Evolutionary conservation across 2,797 vertebrate species (phyloP).

Genomic region (Urophycis tenuis): DNA sequence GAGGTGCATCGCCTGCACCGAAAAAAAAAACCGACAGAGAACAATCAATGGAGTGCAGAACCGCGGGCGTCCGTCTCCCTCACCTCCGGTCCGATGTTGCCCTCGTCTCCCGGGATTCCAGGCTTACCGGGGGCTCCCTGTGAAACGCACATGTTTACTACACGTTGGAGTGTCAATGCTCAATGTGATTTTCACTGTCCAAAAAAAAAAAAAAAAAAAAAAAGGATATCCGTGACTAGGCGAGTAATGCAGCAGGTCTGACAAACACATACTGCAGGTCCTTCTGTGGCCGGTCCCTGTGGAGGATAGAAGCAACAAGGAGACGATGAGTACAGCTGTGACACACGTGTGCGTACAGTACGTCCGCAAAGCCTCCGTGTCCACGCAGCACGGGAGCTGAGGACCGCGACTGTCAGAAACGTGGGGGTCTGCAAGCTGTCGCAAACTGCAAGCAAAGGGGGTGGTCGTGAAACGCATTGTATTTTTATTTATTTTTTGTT

Average conservation of each 20-base stretch:
- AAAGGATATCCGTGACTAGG: not conserved
- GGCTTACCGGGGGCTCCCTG: slow-evolving; percentile 72
- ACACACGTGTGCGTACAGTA: too few species aligned
- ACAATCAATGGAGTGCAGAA: not conserved
- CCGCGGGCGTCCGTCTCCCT: slow-evolving; percentile 21
- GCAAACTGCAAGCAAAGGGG: not conserved
- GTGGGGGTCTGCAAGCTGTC: too few species aligned
- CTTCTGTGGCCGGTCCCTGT: slow-evolving; percentile 67
- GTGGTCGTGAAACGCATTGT: too few species aligned
- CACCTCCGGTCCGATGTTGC: slow-evolving; percentile 77
- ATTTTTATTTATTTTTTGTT: too few species aligned
- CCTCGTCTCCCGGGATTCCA: slow-evolving; percentile 72
- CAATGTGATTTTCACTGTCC: not conserved
- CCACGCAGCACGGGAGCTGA: too few species aligned
- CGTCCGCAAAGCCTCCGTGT: too few species aligned
- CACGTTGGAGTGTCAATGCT: not conserved
- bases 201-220: too few species aligned
- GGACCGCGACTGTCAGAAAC: not conserved
- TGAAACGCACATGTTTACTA: slow-evolving; percentile 6
- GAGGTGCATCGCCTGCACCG: not conserved
- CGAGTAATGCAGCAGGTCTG: not conserved
- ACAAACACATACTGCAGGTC: slow-evolving; percentile 65
- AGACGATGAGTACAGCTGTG: not conserved
- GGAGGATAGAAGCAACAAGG: slow-evolving; percentile 25
- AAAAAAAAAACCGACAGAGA: not conserved